Evolutionary conservation across 2,113 vertebrate genomes (phyloP), one percentile per base, ranked within the genome.

Genomic region (Gavia stellata): DNA sequence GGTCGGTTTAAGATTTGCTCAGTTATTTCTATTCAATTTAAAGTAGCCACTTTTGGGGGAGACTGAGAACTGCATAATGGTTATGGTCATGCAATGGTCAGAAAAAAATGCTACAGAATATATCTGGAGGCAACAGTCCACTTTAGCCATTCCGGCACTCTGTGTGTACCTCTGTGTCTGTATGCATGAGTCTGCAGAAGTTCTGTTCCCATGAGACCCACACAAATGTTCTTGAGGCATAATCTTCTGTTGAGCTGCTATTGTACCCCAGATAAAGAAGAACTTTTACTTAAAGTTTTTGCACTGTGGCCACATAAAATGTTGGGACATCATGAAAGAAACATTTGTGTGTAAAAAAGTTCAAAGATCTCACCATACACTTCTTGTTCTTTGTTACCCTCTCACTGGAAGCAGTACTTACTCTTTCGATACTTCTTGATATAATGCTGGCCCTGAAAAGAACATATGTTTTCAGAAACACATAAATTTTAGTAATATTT

Each of bases 11-110:
- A 91, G 53, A 66, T 88, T 74, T 88, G 42, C n/a, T 91, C 45
- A 66, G 40, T 83, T 92, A 91, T 83, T 95, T 97, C 65, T 94
- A 21, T 65, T 86, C 28, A 90, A 5, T 94, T 88, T 93, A 84
- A 91, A 83, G 42, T 66, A 58, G 18, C 14, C 42, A 66, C 20
- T 73, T 75, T 56, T 17, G 26, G 53, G 34, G 25, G 50, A 88
- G 59, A 53, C 19, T 80, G 62, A 63, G 34, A 84, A 58, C 31
- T 72, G 29, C 26, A 38, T 67, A 83, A 88, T 26, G 23, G 25
- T 75, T 86, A 40, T 20, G 14, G 29, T 47, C 79, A 80, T 53
- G 16, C 20, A 52, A 25, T 47, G 40, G 50, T 56, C 29, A 95
- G 52, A 87, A 66, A 45, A 96, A 93, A 45, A 31, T 26, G 7